These are phyloP conservation scores for Pseudachorutes palmiensis DNA, from an alignment of 1,140 invertebrate species.

Conservation along the genomic window DNA sequence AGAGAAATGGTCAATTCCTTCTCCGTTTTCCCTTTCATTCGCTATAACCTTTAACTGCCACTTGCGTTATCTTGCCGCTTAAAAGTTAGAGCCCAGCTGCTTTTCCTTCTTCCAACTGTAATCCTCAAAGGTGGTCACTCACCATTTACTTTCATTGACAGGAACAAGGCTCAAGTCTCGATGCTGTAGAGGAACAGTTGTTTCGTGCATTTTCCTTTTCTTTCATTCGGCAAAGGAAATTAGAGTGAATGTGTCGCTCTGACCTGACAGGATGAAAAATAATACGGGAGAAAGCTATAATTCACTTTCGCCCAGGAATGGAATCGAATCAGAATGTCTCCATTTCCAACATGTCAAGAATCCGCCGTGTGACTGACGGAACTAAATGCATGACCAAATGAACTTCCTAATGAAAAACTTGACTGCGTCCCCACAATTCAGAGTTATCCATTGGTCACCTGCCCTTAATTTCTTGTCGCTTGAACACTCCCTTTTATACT, in stretches of 20 bases:
- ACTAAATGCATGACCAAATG: too few relatives aligned
- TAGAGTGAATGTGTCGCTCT: not conserved
- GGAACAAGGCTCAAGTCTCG: constrained; percentile 21
- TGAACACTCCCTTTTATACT: not conserved
- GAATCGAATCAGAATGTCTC: not conserved
- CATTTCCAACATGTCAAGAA: not conserved
- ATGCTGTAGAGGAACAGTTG: not conserved
- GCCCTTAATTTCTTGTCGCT: too few relatives aligned
- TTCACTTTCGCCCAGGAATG: not conserved
- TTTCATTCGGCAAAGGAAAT: constrained; percentile 1
- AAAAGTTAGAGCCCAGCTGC: constrained; percentile 8
- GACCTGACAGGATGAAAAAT: not conserved
- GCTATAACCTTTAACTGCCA: not conserved
- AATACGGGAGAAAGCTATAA: not conserved
- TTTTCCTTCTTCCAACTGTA: not conserved
- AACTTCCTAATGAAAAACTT: too few relatives aligned
- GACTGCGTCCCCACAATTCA: too few relatives aligned
- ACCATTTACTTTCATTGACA: constrained; percentile 33
- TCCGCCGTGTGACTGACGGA: constrained; percentile 5
- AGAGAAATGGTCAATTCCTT: constrained; percentile 8
- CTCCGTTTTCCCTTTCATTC: constrained; percentile 4
- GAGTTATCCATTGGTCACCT: too few relatives aligned
- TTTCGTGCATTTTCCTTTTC: constrained; percentile 14
- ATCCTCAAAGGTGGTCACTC: constrained; percentile 16
- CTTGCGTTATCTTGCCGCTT: not conserved